Base-by-base conservation (phyloP, 1,140 invertebrate genomes). In the Papilio polytes region DNA sequence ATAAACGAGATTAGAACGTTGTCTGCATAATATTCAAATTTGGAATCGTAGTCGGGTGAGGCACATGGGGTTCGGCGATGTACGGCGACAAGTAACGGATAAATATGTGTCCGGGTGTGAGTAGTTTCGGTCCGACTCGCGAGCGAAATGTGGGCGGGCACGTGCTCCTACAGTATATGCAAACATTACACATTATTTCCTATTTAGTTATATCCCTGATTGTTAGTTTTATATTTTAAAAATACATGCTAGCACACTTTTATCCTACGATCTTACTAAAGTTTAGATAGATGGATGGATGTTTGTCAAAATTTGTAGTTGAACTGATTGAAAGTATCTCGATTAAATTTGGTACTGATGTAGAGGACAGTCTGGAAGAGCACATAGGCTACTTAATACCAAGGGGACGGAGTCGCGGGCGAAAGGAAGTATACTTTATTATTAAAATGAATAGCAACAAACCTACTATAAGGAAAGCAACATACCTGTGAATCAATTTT, bases 101-200 rank as follows among this genome's bases (percentile, higher is more conserved):
- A 87, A 90, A 89, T 91, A 91, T 92, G 91, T 90, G 84, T 89
- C 83, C 82, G 81, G 83, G 91, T 91, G 91, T 92, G 90, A 78
- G 90, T 92, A 92, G 90, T 92, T 92, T 93, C 88, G 89, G 89
- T 84, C 85, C 82, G 87, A 89, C 83, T 88, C 92, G 90, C 91
- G 91, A 88, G 84, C 84, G 83, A 87, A 82, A 88, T 89, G 90
- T 91, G 92, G 91, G 88, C 85, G 90, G 86, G 87, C 81, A 87
- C 84, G 83, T 51, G 84, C 82, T 84, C 81, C 80, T 80, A 51
- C 53, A 88, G 90, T 90, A 85, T 79, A 91, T 74, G 82, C 59
- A 51, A 82, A 82, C 76, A 59, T 44, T 51, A 20, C 31, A 88
- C 84, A 90, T 84, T 66, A n/a, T 77, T 74, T 51, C 22, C 63